phyloP scores from a whole-genome alignment of 2,113 vertebrate genomes.

The Gopherus flavomarginatus region DNA sequence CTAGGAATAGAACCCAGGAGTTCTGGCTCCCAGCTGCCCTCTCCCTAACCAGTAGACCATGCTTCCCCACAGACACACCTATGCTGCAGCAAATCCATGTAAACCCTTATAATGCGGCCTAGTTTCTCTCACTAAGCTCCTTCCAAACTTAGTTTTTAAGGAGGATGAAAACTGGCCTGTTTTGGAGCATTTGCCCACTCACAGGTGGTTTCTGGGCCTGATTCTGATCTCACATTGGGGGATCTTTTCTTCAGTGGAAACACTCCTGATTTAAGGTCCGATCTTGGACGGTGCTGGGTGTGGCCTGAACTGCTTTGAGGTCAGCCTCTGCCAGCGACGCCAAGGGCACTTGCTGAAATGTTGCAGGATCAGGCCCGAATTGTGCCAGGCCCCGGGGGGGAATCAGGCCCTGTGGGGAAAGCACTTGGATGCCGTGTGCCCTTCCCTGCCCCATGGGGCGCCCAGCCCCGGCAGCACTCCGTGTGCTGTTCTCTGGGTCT shows the following conservation, averaged over 20 bases:
- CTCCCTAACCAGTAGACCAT: fast-evolving
- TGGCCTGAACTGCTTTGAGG: neutral
- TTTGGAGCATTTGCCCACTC: neutral
- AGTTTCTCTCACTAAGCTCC: neutral
- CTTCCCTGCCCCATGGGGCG: neutral
- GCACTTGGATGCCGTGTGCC: fast-evolving
- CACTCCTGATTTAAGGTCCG: neutral
- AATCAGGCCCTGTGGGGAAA: neutral
- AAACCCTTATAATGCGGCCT: too few relatives aligned
- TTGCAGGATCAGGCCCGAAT: neutral
- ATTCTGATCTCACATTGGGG: neutral
- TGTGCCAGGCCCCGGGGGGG: too few relatives aligned
- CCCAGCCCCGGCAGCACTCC: conserved; percentile 7
- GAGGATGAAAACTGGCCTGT: neutral
- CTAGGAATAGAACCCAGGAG: fast-evolving
- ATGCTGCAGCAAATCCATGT: neutral
- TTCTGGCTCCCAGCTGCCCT: neutral
- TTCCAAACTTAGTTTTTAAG: neutral
- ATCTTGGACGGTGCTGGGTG: neutral
- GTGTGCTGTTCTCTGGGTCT: conserved; percentile 56
- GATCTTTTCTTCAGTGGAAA: neutral
- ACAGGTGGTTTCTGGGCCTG: neutral
- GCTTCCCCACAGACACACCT: fast-evolving
- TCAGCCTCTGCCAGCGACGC: fast-evolving
- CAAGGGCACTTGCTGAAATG: fast-evolving